Base-by-base conservation (phyloP, 2,113 vertebrate genomes). In the Girardinichthys multiradiatus region DNA sequence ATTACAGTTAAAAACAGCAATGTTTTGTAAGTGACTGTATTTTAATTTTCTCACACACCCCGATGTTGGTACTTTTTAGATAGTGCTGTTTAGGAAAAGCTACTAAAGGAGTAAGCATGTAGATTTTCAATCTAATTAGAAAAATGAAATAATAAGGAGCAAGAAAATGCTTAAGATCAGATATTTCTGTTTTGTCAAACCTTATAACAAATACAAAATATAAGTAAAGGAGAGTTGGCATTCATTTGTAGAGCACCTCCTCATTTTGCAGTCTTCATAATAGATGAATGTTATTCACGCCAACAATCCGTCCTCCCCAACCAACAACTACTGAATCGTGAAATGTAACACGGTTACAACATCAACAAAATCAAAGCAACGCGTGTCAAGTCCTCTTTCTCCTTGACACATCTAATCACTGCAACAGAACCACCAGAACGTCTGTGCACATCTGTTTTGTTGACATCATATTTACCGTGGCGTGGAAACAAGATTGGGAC, bases 401-500 rank as follows among this genome's bases (percentile, higher is more conserved):
- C 70, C 27, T 64, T 54, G 58, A 79, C 66, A 59, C 39, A 30
- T 58, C 31, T 45, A 75, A 72, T 60, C 77, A 63, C 15, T 9
- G 37, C 67, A 76, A 51, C 26, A 21, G 31, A 67, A 58, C 0
- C 58, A 57, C 57, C 60, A 31, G 39, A 29, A 26, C 31, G 39
- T 39, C 33, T 17, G 1, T 4, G 64, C 35, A 51, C 63, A 75
- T 80, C 61, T 72, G 21, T 74, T 57, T 60, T 59, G 65, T 29
- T 29, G 73, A 76, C 67, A 67, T 54, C 45, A 73, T 72, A 72
- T 85, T 80, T 66, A 73, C 68, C 58, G 68, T 33, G 31, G 45
- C 65, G 78, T 13, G 26, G 59, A 68, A 74, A 57, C 58, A 14
- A 30, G 69, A 70, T 68, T 45, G 65, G 64, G 63, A 70, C 58